These are phyloP conservation scores for Neofelis nebulosa DNA, from an alignment of 2,113 vertebrate species.

Conservation along the genomic window DNA sequence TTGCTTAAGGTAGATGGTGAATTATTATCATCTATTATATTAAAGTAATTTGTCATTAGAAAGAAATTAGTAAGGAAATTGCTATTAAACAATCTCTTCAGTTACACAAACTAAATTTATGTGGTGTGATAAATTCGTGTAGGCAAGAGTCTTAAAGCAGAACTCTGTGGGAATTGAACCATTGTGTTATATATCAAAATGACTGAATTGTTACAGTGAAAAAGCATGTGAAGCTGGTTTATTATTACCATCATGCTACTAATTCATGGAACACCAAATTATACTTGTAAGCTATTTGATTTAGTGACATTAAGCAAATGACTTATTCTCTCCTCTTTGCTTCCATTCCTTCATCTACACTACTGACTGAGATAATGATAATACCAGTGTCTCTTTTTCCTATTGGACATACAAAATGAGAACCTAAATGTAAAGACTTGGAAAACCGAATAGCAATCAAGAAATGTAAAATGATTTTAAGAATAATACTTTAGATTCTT, in stretches of 20 bases:
- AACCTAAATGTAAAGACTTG: not conserved
- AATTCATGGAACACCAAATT: constrained; percentile 52
- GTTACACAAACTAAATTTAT: constrained; percentile 64
- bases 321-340: not conserved
- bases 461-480: not conserved
- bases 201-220: constrained; percentile 40
- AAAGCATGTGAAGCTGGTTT: constrained; percentile 15
- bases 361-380: not conserved
- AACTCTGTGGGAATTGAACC: constrained; percentile 50
- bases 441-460: not conserved
- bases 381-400: not conserved
- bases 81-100: constrained; percentile 63
- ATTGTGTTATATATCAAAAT: constrained; percentile 57
- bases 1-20: constrained; percentile 53
- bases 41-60: constrained; percentile 73
- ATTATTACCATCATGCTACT: constrained; percentile 34
- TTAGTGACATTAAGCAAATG: constrained; percentile 3
- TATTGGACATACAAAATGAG: not conserved
- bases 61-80: constrained; percentile 71
- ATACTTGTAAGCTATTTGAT: constrained; percentile 17
- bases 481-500: not conserved
- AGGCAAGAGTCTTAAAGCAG: constrained; percentile 49
- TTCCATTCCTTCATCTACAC: not conserved
- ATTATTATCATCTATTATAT: constrained; percentile 61
- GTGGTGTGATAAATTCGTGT: constrained; percentile 33